phyloP scores from a whole-genome alignment of 2,888 invertebrate genomes.

The Gryllus longicercus region DNA sequence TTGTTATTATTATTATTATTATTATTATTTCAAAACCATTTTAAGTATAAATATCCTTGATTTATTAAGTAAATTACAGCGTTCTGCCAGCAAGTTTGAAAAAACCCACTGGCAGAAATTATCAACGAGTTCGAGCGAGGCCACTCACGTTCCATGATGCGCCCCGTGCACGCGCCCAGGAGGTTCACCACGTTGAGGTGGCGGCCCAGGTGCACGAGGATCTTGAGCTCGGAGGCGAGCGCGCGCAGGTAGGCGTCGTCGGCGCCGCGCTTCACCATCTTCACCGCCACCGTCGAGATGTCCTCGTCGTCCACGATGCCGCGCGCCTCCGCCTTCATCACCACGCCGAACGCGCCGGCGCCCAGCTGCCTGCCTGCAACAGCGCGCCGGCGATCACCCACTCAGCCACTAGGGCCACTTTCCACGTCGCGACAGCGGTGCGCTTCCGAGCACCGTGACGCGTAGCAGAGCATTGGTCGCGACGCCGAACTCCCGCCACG shows the following conservation, averaged over 20 bases:
- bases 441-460: no score
- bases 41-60: no score
- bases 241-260: conserved; percentile 83
- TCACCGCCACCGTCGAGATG: conserved; percentile 83
- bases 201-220: conserved; percentile 91
- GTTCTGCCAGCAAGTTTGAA: no score
- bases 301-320: conserved; percentile 74
- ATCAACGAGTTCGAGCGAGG: not conserved
- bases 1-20: no score
- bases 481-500: no score
- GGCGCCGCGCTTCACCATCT: conserved; percentile 88
- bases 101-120: no score
- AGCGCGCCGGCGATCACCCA: not conserved
- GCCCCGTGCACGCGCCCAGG: conserved; percentile 89
- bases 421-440: no score
- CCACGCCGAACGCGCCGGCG: conserved; percentile 92
- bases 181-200: conserved; percentile 94
- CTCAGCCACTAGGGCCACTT: not conserved
- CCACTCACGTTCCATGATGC: conserved; percentile 43
- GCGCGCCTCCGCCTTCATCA: conserved; percentile 79
- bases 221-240: conserved; percentile 87
- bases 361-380: conserved; percentile 78
- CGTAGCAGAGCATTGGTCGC: no score
- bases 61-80: no score
- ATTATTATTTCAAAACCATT: no score